phyloP scores from a whole-genome alignment of 1,140 invertebrate species.

The Cepaea nemoralis region DNA sequence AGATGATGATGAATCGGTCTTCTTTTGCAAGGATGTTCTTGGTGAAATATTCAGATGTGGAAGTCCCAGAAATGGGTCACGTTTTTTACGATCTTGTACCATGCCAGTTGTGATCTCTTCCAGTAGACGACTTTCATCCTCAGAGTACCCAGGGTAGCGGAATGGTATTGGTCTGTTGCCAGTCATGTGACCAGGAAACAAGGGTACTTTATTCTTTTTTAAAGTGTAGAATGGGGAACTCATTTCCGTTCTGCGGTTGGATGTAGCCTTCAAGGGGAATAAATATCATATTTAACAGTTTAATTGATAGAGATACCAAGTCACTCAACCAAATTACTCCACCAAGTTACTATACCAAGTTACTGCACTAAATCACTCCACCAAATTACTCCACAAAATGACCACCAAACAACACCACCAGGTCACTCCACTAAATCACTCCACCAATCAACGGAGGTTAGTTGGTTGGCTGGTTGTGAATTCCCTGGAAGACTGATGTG shows the following conservation, averaged over 20 bases:
- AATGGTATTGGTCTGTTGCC: constrained; percentile 60
- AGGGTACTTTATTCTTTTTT: constrained; percentile 38
- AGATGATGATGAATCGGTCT: neutral
- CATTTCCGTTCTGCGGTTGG: neutral
- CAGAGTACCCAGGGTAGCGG: constrained; percentile 56
- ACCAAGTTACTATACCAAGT: neutral
- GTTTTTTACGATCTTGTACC: constrained; percentile 53
- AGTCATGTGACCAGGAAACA: constrained; percentile 52
- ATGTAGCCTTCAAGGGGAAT: neutral
- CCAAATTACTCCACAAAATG: neutral
- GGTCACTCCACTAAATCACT: neutral
- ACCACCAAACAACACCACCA: neutral
- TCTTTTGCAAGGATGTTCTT: neutral
- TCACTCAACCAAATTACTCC: neutral
- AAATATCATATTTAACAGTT: neutral
- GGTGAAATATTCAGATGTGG: constrained; percentile 9
- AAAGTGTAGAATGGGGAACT: constrained; percentile 33
- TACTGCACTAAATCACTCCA: neutral
- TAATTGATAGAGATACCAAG: neutral
- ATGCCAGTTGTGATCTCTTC: constrained; percentile 65
- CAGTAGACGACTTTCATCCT: constrained; percentile 62
- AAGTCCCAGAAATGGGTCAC: constrained; percentile 41
- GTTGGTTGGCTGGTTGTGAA: too few relatives aligned
- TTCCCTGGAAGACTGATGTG: too few relatives aligned
- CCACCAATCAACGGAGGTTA: neutral